Percentiles rank a stretch among this genome's conserved stretches.
Conservation (phyloP, 2,797 vertebrate genomes). For the Paedocypris micromegethes region DNA sequence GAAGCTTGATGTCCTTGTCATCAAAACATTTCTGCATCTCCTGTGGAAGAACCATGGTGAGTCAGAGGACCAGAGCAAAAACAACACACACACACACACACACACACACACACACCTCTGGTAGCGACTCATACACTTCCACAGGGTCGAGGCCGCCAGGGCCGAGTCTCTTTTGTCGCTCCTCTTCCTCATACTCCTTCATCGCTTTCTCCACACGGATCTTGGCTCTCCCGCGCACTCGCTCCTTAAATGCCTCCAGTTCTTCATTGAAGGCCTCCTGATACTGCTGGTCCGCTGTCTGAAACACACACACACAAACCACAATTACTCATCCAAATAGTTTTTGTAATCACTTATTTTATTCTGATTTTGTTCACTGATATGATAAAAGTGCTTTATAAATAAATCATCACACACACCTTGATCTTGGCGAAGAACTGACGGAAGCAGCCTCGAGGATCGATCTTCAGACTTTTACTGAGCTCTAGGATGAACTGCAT, state of each 20-base stretch:
- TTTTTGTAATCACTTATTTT: too few species aligned
- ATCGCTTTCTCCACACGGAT: constrained; percentile 79
- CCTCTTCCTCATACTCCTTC: constrained; percentile 81
- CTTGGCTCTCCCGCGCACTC: constrained; percentile 73
- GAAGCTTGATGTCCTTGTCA: constrained; percentile 79
- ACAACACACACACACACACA: background rate
- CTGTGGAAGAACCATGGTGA: constrained; percentile 52
- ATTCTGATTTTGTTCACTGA: too few species aligned
- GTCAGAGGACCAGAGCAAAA: background rate
- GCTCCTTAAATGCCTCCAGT: constrained; percentile 79
- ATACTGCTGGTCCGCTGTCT: constrained; percentile 82
- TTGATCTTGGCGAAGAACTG: constrained; percentile 88
- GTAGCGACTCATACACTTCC: constrained; percentile 80
- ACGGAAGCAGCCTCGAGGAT: constrained; percentile 83
- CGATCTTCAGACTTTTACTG: constrained; percentile 75
- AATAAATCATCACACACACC: constrained; percentile 60
- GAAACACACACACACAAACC: constrained; percentile 16
- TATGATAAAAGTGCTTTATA: background rate
- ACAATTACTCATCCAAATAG: background rate
- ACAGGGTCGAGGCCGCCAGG: constrained; percentile 83
- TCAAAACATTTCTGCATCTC: constrained; percentile 85
- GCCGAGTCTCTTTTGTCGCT: constrained; percentile 78
- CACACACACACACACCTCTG: constrained; percentile 56
- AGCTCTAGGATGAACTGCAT: constrained; percentile 89
- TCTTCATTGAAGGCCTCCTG: constrained; percentile 79